Base-by-base conservation (phyloP, 2,113 vertebrate genomes). In the Bothrops jararaca region DNA sequence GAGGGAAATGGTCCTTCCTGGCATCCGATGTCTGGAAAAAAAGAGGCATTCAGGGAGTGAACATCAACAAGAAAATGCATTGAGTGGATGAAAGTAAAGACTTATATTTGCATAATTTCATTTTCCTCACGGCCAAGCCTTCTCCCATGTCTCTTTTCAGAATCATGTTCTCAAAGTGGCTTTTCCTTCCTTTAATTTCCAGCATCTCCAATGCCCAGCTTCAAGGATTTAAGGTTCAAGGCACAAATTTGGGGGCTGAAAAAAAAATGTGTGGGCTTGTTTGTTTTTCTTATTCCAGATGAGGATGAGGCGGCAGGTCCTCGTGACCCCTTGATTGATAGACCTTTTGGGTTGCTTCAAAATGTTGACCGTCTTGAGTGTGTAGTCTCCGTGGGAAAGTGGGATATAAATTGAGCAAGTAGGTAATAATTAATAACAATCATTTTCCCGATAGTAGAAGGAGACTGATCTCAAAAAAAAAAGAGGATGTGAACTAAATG, bases 401-500 rank as follows among this genome's bases (percentile, higher is more conserved):
- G 6, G n/a, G 64, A 7, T 34, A 74, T 34, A 74, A 74, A 74
- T 34, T 34, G 64, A 74, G 29, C n/a, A 34, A 74, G n/a, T 74
- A 18, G 6, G 13, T 34, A 74, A 74, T 74, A 74, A 74, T 74
- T 6, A 74, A 69, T 2, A 2, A 74, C n/a, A 74, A 74, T 34
- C 64, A 2, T 85, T 53, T 39, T 34, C 52, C 95, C 93, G 80
- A 94, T 50, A 91, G 86, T 91, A 42, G 34, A 26, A 60, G 60
- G 93, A 95, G 95, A 39, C 80, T 95, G 85, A 93, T 93, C 91
- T 94, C 94, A 93, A 97, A 96, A 97, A 97, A 96, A 97, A 95
- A 80, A 80, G 94, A 96, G 95, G 53, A n/a, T 92, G 96, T 97
- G 97, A 97, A 97, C 95, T 97, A 98, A 99, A 98, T 97, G 96